phyloP scores from a whole-genome alignment of 1,140 invertebrate species.

The Micrasema minimum region DNA sequence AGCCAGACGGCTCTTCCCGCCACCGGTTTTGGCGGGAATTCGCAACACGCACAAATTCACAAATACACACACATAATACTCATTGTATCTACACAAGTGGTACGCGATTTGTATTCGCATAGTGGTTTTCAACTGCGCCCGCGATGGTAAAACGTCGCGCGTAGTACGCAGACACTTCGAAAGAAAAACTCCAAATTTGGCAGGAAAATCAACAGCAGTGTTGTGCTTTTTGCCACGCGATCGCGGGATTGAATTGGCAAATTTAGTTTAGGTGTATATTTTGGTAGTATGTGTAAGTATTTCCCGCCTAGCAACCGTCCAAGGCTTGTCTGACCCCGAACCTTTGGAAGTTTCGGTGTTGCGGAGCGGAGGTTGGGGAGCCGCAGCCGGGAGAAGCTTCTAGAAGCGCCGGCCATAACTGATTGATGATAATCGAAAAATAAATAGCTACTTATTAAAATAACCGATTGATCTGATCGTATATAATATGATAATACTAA shows the following conservation, averaged over 20 bases:
- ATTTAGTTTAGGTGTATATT: conserved; percentile 8
- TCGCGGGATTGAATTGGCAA: not conserved
- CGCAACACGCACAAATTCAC: conserved; percentile 10
- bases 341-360: conserved; percentile 22
- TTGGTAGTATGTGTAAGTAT: conserved; percentile 17
- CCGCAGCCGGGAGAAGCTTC: not conserved
- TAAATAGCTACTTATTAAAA: no score
- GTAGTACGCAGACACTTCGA: not conserved
- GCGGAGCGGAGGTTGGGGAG: not conserved
- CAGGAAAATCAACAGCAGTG: not conserved
- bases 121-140: conserved; percentile 6
- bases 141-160: not conserved
- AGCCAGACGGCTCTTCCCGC: conserved; percentile 23
- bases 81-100: conserved; percentile 32
- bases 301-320: conserved; percentile 31
- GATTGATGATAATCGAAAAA: no score
- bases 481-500: no score
- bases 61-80: conserved; percentile 9
- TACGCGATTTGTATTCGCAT: conserved; percentile 22
- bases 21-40: conserved; percentile 21
- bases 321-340: conserved; percentile 27
- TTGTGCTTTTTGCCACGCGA: not conserved
- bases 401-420: no score
- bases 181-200: not conserved
- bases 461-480: no score